phyloP scores from a whole-genome alignment of 2,888 invertebrate genomes.

The Cerastis rubricosa region DNA sequence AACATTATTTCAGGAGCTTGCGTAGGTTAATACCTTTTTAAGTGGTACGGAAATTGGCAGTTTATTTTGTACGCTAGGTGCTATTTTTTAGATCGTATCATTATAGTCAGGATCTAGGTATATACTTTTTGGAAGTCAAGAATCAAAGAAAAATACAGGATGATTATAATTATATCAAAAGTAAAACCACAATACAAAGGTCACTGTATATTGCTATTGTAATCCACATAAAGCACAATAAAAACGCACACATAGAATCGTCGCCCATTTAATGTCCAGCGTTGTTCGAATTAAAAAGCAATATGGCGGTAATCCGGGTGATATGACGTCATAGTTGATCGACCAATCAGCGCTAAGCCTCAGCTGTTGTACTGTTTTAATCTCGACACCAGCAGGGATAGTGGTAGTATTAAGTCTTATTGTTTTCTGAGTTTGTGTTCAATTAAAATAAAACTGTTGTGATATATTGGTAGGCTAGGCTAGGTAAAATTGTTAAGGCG shows the following conservation, averaged over 20 bases:
- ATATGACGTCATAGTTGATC: conserved; percentile 58
- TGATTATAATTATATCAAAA: too few relatives aligned
- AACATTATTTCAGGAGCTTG: background rate
- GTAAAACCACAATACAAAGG: too few relatives aligned
- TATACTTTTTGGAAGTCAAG: background rate
- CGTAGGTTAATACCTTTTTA: background rate
- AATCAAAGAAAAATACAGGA: background rate
- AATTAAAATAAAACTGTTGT: background rate
- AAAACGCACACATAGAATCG: background rate
- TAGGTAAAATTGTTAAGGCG: too few relatives aligned
- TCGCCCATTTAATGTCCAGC: conserved; percentile 8
- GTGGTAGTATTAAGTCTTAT: conserved; percentile 21
- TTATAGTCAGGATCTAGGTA: background rate
- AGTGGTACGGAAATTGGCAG: background rate
- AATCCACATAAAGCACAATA: background rate
- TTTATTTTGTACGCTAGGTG: background rate
- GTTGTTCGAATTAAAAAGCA: conserved; percentile 61
- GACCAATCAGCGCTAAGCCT: conserved; percentile 63
- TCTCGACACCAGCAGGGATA: conserved; percentile 38
- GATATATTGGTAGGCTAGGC: background rate
- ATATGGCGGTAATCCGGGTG: conserved; percentile 58
- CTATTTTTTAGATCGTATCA: background rate
- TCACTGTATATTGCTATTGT: background rate
- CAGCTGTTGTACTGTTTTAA: conserved; percentile 61
- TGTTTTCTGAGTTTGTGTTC: conserved; percentile 14